phyloP scores from a whole-genome alignment of 2,797 vertebrate genomes.

The Orientallactaga sibirica region DNA sequence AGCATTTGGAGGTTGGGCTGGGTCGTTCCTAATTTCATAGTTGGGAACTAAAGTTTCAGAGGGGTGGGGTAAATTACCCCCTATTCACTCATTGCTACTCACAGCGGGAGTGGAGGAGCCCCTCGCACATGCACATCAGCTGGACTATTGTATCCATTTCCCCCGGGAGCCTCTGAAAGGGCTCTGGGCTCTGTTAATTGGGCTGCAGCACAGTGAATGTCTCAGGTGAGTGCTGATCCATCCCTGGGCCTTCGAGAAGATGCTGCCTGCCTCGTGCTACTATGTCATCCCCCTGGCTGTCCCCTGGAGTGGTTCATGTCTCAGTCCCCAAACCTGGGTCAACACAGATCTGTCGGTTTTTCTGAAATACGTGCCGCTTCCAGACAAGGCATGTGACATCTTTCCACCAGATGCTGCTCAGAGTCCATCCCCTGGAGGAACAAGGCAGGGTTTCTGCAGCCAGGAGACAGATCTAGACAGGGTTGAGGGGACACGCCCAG shows the following conservation, averaged over 20 bases:
- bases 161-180: accelerated
- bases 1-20: no score
- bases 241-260: background rate
- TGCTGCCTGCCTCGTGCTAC: no score
- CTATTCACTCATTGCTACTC: accelerated
- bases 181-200: background rate
- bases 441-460: background rate
- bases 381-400: background rate
- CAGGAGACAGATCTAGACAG: background rate
- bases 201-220: background rate
- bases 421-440: background rate
- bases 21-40: background rate
- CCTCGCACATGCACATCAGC: accelerated
- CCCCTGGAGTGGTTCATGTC: no score
- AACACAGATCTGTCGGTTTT: accelerated
- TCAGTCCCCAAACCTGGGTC: background rate
- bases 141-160: accelerated
- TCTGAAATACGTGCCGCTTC: background rate
- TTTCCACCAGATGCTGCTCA: background rate
- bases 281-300: background rate
- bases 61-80: background rate
- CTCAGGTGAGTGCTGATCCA: background rate
- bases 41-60: background rate
- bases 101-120: no score
- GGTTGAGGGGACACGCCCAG: accelerated